Base-by-base conservation (phyloP, 2,888 invertebrate genomes). In the Ephialtes manifestator region DNA sequence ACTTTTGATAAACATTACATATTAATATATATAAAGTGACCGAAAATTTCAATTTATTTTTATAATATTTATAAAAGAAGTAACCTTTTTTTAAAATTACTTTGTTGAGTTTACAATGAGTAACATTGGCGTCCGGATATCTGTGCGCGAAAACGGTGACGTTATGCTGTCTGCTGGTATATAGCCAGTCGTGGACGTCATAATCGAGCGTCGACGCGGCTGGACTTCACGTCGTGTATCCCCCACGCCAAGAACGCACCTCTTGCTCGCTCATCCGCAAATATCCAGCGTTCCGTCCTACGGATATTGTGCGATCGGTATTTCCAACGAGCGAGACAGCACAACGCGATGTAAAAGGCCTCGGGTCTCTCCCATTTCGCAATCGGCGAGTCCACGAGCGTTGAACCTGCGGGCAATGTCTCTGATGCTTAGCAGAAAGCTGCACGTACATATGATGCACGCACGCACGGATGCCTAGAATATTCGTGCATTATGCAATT, bases 221-320 rank as follows among this genome's bases (percentile, higher is more conserved):
- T 4, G 31, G 24, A 31, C 13, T 39, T 3, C 3, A n/a, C 31
- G 60, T 35, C 60, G 11, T 35, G 60, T 31, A 2, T 4, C 13
- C 28, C 31, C 60, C 28, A 15, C 60, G 2, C 13, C 46, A 46
- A 28, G 70, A 11, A 39, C 53, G 53, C 39, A 31, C 5, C 24
- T 39, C 20, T n/a, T 10, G 15, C 24, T 39, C 39, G 51, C 35
- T 79, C 79, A 39, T 79, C 18, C 39, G 43, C 3, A 31, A 11
- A 65, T 60, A 68, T 48, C 31, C 39, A 31, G 5, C 71, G 20
- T 79, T 79, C 51, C 39, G 43, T 39, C 71, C 63, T n/a, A 53
- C 58, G 63, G 43, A 71, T 63, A 43, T 53, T 71, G 63, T 43
- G 39, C 48, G 63, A 58, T 60, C 58, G 70, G 63, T 35, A 70